These are phyloP conservation scores for Sceloporus undulatus DNA, from an alignment of 2,113 vertebrate species.

Conservation along the genomic window DNA sequence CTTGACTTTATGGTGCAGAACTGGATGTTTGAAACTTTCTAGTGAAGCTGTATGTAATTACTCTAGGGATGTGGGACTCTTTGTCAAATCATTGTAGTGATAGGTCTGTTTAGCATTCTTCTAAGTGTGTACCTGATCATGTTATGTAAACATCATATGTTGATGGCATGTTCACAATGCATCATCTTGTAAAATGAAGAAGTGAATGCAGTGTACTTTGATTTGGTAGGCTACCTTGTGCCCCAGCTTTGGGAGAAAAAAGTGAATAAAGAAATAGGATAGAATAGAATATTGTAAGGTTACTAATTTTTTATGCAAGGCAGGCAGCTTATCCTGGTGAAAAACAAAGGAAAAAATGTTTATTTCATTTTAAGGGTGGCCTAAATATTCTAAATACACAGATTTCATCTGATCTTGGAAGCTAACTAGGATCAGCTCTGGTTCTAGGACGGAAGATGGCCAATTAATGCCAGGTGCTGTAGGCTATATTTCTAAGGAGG, in stretches of 20 bases:
- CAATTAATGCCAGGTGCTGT: no score
- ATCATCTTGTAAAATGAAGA: constrained; percentile 48
- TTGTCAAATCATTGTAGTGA: background rate
- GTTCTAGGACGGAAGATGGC: no score
- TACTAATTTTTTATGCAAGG: constrained; percentile 65
- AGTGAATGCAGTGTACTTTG: constrained; percentile 52
- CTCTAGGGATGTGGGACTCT: constrained; percentile 11
- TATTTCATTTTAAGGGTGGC: constrained; percentile 17
- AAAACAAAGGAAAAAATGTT: constrained; percentile 53
- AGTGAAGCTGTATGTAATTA: background rate
- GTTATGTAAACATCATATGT: background rate
- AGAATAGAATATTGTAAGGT: no score
- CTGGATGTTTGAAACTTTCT: background rate
- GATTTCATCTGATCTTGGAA: constrained; percentile 16
- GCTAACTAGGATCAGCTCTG: no score
- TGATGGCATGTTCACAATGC: constrained; percentile 46
- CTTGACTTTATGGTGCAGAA: background rate
- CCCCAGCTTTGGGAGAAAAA: no score
- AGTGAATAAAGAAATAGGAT: no score
- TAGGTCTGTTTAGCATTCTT: background rate
- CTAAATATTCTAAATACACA: no score
- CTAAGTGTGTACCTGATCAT: background rate
- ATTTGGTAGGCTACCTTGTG: no score
- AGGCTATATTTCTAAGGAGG: no score
- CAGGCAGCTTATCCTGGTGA: constrained; percentile 67